Evolutionary conservation across 2,888 invertebrate species (phyloP), one percentile per base, ranked within the genome.

Genomic region (Leptinotarsa rubiginosa): DNA sequence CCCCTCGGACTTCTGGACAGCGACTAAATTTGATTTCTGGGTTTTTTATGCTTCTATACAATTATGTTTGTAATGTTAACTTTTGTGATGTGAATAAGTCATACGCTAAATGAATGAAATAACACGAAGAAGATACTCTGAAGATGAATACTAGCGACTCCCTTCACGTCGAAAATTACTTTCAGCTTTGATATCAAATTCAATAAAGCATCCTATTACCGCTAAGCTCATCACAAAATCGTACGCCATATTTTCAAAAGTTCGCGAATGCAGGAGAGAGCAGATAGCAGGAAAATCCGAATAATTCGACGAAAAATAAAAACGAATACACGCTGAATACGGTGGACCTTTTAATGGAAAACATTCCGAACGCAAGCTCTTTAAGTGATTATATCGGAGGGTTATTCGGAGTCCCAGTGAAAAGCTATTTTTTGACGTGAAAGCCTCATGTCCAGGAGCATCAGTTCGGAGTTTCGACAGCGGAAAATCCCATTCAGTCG

Each of bases 311-410:
- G 16, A 62, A 41, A 62, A 62, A 62, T 62, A 7, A 62, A 62
- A 56, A 56, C 25, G 56, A 56, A 56, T 16, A 62, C 62, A 62
- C 3, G n/a, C 41, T 62, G 62, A 69, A 66, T n/a, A 56, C 56
- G 56, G 31, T 56, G 56, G 56, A 47, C 69, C 69, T 69, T 69
- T 56, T 69, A 69, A 69, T 56, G 69, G 56, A 69, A 56, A 69
- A 56, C 56, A 69, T 56, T 69, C n/a, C 22, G 47, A 69, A 56
- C 56, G 56, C 15, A 69, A 69, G 69, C 69, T 56, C 69, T 69
- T 67, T 67, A 47, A 54, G 69, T 69, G 59, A 69, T 69, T 69
- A 69, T 47, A 69, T 69, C 52, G 47, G 41, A 20, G 31, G 56
- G 54, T 54, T 56, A 56, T 54, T 52, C 68, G 31, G 20, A 25